Evolutionary conservation across 1,140 invertebrate species (phyloP), one percentile per base, ranked within the genome.

Genomic region (Heliconius himera): DNA sequence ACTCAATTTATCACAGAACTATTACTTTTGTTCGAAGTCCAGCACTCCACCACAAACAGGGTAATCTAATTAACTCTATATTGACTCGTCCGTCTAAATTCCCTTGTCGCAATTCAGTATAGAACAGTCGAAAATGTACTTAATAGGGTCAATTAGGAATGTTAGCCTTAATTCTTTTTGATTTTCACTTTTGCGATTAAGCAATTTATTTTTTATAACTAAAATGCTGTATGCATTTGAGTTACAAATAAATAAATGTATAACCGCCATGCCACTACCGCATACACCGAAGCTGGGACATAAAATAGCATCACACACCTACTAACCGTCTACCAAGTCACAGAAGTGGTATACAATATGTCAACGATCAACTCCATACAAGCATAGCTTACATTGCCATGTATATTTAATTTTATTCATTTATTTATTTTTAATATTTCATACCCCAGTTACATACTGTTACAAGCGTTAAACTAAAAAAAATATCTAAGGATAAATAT

Each of bases 61-160:
- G 60, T 76, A 76, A 76, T 76, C 56, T 76, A 76, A 76, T 76
- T 76, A 76, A 76, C 75, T 76, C 66, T 20, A 76, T 76, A 66
- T 76, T 70, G 75, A 76, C 75, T 66, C 60, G 66, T 70, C 70
- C 75, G 75, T 33, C 66, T 70, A 36, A 76, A 76, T 76, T 76
- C 75, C 66, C 66, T 76, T 76, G 75, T 76, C 60, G 56, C 60
- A 70, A 49, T 70, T 70, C 60, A 70, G 22, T 76, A 70, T 38
- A 46, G 41, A 70, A 46, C 38, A 49, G 11, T 26, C 26, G 60
- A 46, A 49, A 76, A 72, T 72, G 70, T 72, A 72, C 70, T 72
- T 38, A 72, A 72, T 72, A 20, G 70, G 70, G 22, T 66, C 60
- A 66, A 66, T 66, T 66, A 66, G 1, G 60, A 66, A 26, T 66